Evolutionary conservation across 1,140 invertebrate genomes (phyloP).

Genomic region (Saxidomus purpurata): DNA sequence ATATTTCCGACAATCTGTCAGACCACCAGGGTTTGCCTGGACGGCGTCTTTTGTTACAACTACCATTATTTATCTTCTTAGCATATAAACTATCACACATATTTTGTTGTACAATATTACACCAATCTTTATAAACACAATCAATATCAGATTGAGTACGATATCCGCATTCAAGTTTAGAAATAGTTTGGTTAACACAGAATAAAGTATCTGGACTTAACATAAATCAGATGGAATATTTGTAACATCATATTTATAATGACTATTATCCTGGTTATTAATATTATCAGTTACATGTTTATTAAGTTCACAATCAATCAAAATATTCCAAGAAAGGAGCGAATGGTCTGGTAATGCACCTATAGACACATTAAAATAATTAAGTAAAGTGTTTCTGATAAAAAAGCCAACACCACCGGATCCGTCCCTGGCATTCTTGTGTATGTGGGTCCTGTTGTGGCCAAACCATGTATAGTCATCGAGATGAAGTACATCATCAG

Average conservation of each 20-base stretch:
- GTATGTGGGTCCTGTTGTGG: slow-evolving; percentile 10
- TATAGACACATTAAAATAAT: slow-evolving; percentile 4
- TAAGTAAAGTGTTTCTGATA: neutral
- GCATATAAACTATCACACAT: slow-evolving; percentile 12
- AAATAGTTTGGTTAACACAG: slow-evolving; percentile 22
- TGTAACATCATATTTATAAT: slow-evolving; percentile 43
- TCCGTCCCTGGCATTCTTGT: slow-evolving; percentile 35
- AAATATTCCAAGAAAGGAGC: neutral
- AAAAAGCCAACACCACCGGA: slow-evolving; percentile 53
- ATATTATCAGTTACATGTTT: neutral
- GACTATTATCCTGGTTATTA: neutral
- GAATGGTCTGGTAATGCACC: slow-evolving; percentile 28
- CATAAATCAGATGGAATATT: slow-evolving; percentile 43
- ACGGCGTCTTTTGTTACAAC: slow-evolving; percentile 29
- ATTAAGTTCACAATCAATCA: neutral
- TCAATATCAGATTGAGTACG: slow-evolving; percentile 29
- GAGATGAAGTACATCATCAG: slow-evolving; percentile 6
- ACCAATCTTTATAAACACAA: slow-evolving; percentile 20
- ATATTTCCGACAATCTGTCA: slow-evolving; percentile 10
- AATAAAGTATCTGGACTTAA: neutral
- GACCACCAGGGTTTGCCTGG: slow-evolving; percentile 56
- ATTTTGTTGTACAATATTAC: slow-evolving; percentile 17
- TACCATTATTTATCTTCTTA: slow-evolving; percentile 42
- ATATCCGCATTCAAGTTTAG: slow-evolving; percentile 25
- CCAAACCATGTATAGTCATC: slow-evolving; percentile 38